These are phyloP conservation scores for Dromococcyx pavoninus DNA, from an alignment of 2,797 vertebrate genomes.

Conservation along the genomic window DNA sequence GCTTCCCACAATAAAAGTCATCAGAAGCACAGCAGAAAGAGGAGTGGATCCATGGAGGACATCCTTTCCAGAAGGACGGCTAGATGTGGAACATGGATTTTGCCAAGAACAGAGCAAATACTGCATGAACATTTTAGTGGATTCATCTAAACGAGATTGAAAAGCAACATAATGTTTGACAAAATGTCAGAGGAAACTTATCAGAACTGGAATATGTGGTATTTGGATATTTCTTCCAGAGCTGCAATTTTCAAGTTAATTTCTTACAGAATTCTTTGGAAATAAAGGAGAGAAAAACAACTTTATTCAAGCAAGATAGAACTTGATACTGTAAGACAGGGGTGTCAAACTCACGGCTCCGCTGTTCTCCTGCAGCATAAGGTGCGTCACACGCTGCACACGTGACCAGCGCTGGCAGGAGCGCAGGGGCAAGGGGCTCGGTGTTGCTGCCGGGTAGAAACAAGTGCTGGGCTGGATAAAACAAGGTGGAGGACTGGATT, in stretches of 20 bases:
- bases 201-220: not conserved
- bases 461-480: no score
- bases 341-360: no score
- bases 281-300: not conserved
- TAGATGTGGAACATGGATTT: not conserved
- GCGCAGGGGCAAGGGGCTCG: no score
- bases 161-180: not conserved
- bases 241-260: not conserved
- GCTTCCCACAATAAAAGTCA: not conserved
- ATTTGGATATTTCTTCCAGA: not conserved
- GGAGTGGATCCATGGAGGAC: not conserved
- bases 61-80: not conserved
- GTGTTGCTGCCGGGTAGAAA: no score
- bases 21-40: not conserved
- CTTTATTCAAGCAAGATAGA: not conserved
- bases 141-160: not conserved
- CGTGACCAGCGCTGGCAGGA: no score
- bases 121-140: not conserved
- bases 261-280: not conserved
- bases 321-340: no score
- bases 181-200: not conserved
- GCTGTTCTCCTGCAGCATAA: no score
- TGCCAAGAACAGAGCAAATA: not conserved
- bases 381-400: no score
- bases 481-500: no score